Evolutionary conservation across 1,140 invertebrate species (phyloP).

Genomic region (Pseudobourletiella spinata): DNA sequence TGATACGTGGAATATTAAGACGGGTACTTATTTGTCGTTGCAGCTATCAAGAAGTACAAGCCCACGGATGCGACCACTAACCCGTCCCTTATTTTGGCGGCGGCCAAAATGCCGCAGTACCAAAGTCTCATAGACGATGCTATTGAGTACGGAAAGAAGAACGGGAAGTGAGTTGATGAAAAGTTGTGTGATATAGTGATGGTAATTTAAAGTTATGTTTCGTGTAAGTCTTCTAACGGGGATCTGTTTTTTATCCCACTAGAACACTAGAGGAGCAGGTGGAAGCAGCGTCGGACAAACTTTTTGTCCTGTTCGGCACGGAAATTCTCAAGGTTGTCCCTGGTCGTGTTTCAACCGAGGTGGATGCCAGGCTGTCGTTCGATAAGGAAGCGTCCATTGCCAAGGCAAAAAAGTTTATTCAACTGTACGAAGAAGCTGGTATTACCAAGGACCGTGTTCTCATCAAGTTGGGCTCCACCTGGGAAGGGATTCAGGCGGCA

Average conservation of each 20-base stretch:
- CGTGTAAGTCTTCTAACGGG: too few species aligned
- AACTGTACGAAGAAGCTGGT: constrained; percentile 79
- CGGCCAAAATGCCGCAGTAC: constrained; percentile 86
- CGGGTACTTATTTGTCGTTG: constrained; percentile 38
- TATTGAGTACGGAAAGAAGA: constrained; percentile 69
- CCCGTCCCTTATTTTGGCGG: constrained; percentile 90
- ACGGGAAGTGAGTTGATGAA: constrained; percentile 50
- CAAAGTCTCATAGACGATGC: constrained; percentile 79
- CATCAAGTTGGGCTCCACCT: constrained; percentile 95
- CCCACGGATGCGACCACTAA: constrained; percentile 99
- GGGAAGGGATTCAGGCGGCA: constrained; percentile 98
- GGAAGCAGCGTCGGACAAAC: constrained; percentile 75
- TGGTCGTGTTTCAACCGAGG: constrained; percentile 95
- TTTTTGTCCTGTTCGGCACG: constrained; percentile 89
- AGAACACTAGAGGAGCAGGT: constrained; percentile 62
- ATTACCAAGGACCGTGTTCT: constrained; percentile 86
- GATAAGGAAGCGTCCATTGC: constrained; percentile 81
- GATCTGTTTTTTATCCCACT: too few species aligned
- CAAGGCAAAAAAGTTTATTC: constrained; percentile 81
- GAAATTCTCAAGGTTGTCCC: constrained; percentile 98
- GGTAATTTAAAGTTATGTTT: too few species aligned
- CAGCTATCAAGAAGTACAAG: constrained; percentile 92
- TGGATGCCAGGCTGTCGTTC: constrained; percentile 96
- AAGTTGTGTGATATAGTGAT: constrained; percentile 2
- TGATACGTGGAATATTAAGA: background rate